Evolutionary conservation across 1,140 invertebrate species (phyloP).

Genomic region (Meteorus sp.): DNA sequence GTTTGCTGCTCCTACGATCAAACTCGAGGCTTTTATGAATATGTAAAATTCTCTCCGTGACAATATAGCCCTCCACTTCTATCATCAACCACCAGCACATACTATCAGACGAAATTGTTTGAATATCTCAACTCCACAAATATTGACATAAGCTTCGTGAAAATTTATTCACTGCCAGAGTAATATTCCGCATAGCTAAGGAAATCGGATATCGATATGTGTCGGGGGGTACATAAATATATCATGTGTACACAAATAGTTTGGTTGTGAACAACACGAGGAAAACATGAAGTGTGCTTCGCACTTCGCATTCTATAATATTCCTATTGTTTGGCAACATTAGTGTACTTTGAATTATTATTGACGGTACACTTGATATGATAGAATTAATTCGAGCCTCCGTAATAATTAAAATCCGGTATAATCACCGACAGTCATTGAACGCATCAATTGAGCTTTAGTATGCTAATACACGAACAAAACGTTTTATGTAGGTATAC

Average conservation of each 20-base stretch:
- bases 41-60: slow-evolving; percentile 42
- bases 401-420: slow-evolving; percentile 20
- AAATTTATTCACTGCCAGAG: slow-evolving; percentile 40
- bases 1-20: slow-evolving; percentile 32
- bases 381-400: slow-evolving; percentile 11
- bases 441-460: slow-evolving; percentile 20
- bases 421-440: slow-evolving; percentile 1
- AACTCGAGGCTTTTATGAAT: slow-evolving; percentile 42
- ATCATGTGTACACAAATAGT: too few relatives aligned
- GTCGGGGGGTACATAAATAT: too few relatives aligned
- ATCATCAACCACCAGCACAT: slow-evolving; percentile 5
- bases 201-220: too few relatives aligned
- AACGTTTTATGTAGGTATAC: slow-evolving; percentile 17
- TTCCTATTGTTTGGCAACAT: too few relatives aligned
- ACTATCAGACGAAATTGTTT: slow-evolving; percentile 40
- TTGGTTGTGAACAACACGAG: too few relatives aligned
- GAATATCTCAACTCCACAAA: slow-evolving; percentile 38
- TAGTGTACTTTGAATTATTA: too few relatives aligned
- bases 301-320: too few relatives aligned
- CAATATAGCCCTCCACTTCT: slow-evolving; percentile 28
- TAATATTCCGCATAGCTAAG: too few relatives aligned
- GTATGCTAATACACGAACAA: slow-evolving; percentile 21
- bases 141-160: slow-evolving; percentile 39
- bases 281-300: too few relatives aligned
- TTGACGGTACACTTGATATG: neutral